These are phyloP conservation scores for Opisthocomus hoazin DNA, from an alignment of 2,113 vertebrate species.

Conservation along the genomic window DNA sequence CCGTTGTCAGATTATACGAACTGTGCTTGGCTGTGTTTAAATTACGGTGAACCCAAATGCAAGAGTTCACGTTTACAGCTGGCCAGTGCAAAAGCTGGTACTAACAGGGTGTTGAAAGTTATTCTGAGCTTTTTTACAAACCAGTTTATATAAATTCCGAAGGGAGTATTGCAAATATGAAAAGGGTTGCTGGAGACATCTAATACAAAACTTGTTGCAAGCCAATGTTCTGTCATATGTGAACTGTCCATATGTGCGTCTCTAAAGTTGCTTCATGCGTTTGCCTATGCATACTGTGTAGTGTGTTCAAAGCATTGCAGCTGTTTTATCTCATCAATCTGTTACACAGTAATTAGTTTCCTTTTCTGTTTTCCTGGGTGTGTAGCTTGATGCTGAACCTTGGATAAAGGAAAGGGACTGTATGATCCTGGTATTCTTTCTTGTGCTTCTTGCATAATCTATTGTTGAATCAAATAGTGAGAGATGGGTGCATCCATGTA, in stretches of 20 bases:
- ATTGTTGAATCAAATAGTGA: background rate
- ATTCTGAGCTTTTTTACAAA: background rate
- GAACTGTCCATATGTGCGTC: slow-evolving; percentile 10
- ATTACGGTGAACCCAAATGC: background rate
- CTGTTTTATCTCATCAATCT: background rate
- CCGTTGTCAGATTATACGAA: background rate
- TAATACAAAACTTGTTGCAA: background rate
- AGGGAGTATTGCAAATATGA: background rate
- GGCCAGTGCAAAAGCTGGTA: background rate
- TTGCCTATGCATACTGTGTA: background rate
- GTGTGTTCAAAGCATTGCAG: background rate
- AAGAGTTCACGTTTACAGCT: background rate
- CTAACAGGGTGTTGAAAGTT: background rate
- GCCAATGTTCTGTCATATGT: background rate
- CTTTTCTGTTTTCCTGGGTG: slow-evolving; percentile 28
- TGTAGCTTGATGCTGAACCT: slow-evolving; percentile 11
- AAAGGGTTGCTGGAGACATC: background rate
- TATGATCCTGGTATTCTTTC: background rate
- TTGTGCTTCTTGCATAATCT: background rate
- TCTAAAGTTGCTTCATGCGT: background rate
- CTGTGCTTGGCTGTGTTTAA: background rate
- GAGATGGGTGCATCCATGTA: background rate
- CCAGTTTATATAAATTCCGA: background rate
- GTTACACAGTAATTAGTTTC: slow-evolving; percentile 10
- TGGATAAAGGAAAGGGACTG: background rate